These are phyloP conservation scores for Cryptocephalus moraei DNA, from an alignment of 2,888 invertebrate genomes.

Conservation along the genomic window DNA sequence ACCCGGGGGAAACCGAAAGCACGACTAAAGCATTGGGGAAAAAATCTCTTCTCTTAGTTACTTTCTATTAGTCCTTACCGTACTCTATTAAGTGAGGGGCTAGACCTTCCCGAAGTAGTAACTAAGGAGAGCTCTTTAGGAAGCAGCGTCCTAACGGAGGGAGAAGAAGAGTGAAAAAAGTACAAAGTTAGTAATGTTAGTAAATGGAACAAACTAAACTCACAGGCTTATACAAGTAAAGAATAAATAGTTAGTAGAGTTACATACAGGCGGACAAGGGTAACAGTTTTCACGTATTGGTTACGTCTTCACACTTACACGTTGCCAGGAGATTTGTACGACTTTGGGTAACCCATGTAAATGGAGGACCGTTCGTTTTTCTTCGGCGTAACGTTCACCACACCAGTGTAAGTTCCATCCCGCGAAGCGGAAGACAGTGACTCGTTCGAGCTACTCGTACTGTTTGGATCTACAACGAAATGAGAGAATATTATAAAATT, in stretches of 20 bases:
- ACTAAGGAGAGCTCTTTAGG: slow-evolving; percentile 30
- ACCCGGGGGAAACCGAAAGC: neutral
- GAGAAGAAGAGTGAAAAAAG: slow-evolving; percentile 5
- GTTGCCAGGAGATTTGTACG: slow-evolving; percentile 39
- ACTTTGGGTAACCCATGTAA: slow-evolving; percentile 39
- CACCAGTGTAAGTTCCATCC: slow-evolving; percentile 35
- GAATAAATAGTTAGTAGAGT: slow-evolving; percentile 4
- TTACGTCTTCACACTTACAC: slow-evolving; percentile 36
- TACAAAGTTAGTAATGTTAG: slow-evolving; percentile 14
- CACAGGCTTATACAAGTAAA: no score
- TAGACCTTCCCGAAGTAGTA: slow-evolving; percentile 32
- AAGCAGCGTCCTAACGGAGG: slow-evolving; percentile 24
- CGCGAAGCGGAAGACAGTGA: slow-evolving; percentile 65
- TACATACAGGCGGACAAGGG: neutral
- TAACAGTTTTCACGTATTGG: neutral
- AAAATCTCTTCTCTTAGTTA: neutral
- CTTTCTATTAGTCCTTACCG: slow-evolving; percentile 21
- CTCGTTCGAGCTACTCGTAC: slow-evolving; percentile 75
- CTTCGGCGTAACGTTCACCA: slow-evolving; percentile 33
- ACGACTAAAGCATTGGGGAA: neutral
- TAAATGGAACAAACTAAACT: slow-evolving; percentile 6
- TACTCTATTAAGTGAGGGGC: slow-evolving; percentile 28
- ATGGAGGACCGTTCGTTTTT: slow-evolving; percentile 49
- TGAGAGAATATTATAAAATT: neutral
- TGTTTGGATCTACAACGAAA: slow-evolving; percentile 29